Evolutionary conservation across 2,113 vertebrate species (phyloP).

Genomic region (Pyxicephalus adspersus): DNA sequence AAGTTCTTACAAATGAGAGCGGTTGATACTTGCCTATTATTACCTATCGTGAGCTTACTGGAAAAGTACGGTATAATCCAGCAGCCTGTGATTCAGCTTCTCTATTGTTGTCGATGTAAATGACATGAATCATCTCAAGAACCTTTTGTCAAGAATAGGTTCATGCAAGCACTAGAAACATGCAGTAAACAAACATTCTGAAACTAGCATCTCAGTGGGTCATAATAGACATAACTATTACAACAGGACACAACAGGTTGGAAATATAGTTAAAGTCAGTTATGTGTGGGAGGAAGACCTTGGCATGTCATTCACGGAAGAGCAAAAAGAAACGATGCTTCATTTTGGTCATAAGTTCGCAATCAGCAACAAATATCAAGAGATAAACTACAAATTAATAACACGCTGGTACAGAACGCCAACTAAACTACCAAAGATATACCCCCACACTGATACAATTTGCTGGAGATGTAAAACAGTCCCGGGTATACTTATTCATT

Average conservation of each 20-base stretch:
- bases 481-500: too few relatives aligned
- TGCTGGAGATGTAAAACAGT: too few relatives aligned
- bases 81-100: background rate
- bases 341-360: too few relatives aligned
- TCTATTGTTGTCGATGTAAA: background rate
- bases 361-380: too few relatives aligned
- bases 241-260: background rate
- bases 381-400: too few relatives aligned
- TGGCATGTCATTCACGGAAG: too few relatives aligned
- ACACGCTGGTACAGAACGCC: too few relatives aligned
- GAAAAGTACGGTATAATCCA: background rate
- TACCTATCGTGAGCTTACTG: background rate
- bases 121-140: background rate
- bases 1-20: background rate
- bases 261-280: background rate
- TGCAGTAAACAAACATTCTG: background rate
- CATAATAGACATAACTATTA: background rate
- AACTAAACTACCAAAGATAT: too few relatives aligned
- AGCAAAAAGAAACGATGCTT: too few relatives aligned
- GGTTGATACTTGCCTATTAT: conserved; percentile 1
- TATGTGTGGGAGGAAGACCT: too few relatives aligned
- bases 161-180: background rate
- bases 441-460: too few relatives aligned
- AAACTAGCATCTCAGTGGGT: background rate
- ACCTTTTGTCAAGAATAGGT: background rate